Conservation (phyloP, 2,113 vertebrate genomes). For the Felis chaus region DNA sequence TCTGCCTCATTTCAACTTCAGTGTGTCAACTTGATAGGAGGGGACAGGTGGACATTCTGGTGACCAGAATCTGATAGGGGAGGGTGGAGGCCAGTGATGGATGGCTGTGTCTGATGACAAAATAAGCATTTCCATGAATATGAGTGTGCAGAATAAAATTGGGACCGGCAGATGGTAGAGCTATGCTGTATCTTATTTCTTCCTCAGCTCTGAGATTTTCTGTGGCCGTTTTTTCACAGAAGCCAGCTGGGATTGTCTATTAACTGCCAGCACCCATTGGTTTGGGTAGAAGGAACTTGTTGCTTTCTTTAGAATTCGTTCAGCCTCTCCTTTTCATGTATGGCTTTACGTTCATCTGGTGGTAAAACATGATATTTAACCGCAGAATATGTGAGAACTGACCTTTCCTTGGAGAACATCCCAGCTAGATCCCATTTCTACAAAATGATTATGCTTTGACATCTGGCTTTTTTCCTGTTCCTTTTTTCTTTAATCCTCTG, state of each 20-base stretch:
- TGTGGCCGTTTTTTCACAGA: slow-evolving; percentile 44
- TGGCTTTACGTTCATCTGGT: slow-evolving; percentile 29
- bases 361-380: slow-evolving; percentile 35
- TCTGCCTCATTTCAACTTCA: background rate
- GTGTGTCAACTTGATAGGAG: slow-evolving; percentile 7
- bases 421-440: background rate
- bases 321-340: slow-evolving; percentile 45
- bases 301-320: slow-evolving; percentile 65
- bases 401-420: slow-evolving; percentile 56
- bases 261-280: slow-evolving; percentile 10
- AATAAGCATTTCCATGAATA: slow-evolving; percentile 40
- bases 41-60: slow-evolving; percentile 52
- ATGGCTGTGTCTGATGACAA: slow-evolving; percentile 46
- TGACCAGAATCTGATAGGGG: slow-evolving; percentile 21
- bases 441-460: slow-evolving; percentile 29
- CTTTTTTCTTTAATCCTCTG: slow-evolving; percentile 32
- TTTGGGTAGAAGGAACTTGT: slow-evolving; percentile 45
- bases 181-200: slow-evolving; percentile 57
- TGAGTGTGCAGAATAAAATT: slow-evolving; percentile 14
- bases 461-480: slow-evolving; percentile 42
- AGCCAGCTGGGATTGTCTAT: slow-evolving; percentile 58
- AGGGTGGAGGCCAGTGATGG: background rate
- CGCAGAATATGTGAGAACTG: slow-evolving; percentile 17
- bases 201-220: slow-evolving; percentile 22
- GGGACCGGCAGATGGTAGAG: slow-evolving; percentile 28